Conservation (phyloP, 2,888 invertebrate species). For the Tenthredo distinguenda region DNA sequence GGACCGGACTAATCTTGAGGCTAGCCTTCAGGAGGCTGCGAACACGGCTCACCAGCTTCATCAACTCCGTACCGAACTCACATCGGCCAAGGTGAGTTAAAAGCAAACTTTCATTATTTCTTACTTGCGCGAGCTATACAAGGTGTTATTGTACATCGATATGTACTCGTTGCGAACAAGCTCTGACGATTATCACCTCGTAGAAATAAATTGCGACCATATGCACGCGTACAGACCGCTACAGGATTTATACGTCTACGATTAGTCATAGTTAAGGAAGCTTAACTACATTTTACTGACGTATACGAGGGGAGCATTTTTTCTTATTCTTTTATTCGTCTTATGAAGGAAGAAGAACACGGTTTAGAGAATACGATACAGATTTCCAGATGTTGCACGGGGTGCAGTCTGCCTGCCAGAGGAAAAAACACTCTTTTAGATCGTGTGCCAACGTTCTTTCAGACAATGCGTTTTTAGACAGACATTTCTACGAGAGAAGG, state of each 20-base stretch:
- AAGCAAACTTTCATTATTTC: constrained; percentile 1
- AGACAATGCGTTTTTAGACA: neutral
- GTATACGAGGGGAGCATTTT: neutral
- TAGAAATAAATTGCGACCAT: neutral
- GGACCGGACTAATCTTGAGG: constrained; percentile 87
- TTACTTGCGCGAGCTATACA: neutral
- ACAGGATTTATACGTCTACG: neutral
- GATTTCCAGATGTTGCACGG: no score
- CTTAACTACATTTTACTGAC: neutral
- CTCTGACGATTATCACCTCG: neutral
- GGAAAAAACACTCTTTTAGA: neutral
- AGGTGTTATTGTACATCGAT: neutral
- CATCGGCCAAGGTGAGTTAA: constrained; percentile 72
- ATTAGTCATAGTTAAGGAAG: neutral
- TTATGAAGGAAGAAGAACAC: neutral
- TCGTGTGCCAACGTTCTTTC: neutral
- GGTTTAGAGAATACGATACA: neutral
- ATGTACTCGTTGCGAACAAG: neutral
- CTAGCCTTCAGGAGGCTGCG: constrained; percentile 74
- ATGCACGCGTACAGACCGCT: neutral
- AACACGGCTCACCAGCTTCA: constrained; percentile 69
- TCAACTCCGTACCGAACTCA: constrained; percentile 73
- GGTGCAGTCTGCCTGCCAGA: neutral
- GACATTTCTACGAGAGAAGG: neutral
- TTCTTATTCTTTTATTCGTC: neutral